Conservation (phyloP, 2,797 vertebrate genomes). For the Aselliscus stoliczkanus region DNA sequence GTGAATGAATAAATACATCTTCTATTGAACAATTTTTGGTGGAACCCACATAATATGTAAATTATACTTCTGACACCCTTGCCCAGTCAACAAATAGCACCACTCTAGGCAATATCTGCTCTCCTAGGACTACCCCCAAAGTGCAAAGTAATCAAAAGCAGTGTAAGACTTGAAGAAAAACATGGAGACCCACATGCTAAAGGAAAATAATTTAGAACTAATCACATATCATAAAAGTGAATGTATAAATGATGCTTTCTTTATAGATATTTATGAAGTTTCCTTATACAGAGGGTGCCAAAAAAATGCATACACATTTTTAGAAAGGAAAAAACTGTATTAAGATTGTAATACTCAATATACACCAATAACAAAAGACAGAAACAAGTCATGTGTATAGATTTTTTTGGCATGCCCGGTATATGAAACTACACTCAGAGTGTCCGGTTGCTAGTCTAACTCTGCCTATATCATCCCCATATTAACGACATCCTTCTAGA, state of each 20-base stretch:
- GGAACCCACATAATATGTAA: neutral
- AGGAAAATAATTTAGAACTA: neutral
- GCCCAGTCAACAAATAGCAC: no score
- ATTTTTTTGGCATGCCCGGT: no score
- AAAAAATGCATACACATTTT: no score
- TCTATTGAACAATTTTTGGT: neutral
- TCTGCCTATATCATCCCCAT: neutral
- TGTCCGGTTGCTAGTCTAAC: neutral
- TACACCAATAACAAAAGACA: no score
- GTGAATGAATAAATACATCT: neutral
- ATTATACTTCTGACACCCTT: neutral
- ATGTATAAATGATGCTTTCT: neutral
- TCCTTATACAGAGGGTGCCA: neutral
- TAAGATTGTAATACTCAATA: no score
- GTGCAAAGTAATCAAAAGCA: neutral
- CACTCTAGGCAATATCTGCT: neutral
- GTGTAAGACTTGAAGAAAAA: neutral
- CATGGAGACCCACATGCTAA: neutral
- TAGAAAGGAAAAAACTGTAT: no score
- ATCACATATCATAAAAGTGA: neutral
- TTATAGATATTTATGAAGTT: neutral
- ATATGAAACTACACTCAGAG: neutral
- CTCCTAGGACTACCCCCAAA: neutral
- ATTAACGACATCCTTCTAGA: neutral
- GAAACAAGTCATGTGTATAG: no score